These are phyloP conservation scores for Mesocentrotus franciscanus DNA, from an alignment of 53 echinoderm and acorn worm species.

Conservation along the genomic window DNA sequence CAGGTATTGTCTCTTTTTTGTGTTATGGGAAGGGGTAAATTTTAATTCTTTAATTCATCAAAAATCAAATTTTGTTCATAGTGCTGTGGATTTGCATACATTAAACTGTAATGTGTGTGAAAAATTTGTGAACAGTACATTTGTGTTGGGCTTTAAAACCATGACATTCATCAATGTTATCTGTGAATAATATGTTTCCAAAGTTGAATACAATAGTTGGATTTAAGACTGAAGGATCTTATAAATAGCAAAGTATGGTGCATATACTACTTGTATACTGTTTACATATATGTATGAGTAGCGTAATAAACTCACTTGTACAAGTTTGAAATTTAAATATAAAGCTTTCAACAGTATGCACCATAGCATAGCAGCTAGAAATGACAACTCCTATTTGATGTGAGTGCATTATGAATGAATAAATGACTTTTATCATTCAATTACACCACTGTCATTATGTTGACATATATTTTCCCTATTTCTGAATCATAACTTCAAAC, in stretches of 20 bases:
- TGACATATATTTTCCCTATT: constrained; percentile 13
- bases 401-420: not conserved
- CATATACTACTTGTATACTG: not conserved
- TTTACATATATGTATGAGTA: too few species aligned
- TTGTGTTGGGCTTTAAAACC: too few species aligned
- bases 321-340: too few species aligned
- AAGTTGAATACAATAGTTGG: not conserved
- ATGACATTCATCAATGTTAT: not conserved
- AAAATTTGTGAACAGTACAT: not conserved
- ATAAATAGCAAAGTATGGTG: not conserved
- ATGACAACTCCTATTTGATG: not conserved
- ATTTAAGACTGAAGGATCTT: not conserved
- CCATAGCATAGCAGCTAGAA: not conserved
- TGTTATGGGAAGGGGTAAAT: not conserved
- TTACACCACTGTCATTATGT: not conserved
- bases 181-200: not conserved
- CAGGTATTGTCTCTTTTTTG: not conserved
- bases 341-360: not conserved
- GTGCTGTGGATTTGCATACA: not conserved
- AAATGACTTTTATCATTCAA: not conserved
- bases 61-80: not conserved
- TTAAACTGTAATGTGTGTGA: not conserved
- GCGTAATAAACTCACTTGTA: too few species aligned
- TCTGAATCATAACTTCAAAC: not conserved
- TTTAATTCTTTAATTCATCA: not conserved